Base-by-base conservation (phyloP, 2,797 vertebrate genomes). In the Ceyx erithaca region DNA sequence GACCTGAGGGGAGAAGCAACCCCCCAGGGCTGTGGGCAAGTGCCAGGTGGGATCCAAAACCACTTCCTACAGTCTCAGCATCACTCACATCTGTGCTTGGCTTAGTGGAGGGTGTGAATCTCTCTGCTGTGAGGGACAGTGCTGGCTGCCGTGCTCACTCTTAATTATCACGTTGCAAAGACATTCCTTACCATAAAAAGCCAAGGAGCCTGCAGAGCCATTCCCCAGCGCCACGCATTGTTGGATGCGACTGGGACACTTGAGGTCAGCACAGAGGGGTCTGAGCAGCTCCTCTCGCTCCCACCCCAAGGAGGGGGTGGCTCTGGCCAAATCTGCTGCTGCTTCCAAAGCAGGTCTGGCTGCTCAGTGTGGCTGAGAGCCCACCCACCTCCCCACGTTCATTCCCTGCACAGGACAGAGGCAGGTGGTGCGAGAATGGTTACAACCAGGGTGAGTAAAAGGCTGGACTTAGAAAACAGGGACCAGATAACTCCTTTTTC, bases 131-230 rank as follows among this genome's bases (percentile, higher is more conserved):
- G 45, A 62, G 30, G 68, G 12, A 49, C 3, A 5, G 62, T 6
- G 58, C 77, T 64, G 87, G 64, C 80, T 75, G 59, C 80, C 35
- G 7, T 0, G 14, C 35, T 30, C 1, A 0, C 43, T 83, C 43
- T 49, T 75, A 61, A 80, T 88, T 81, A 92, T 69, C 20, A 1
- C 14, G 17, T 48, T 69, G 59, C 80, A 55, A 68, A 84, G 69
- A 77, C 92, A 96, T 96, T 96, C 94, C 79, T 96, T 94, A 96
- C 95, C 92, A 92, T 94, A 95, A 93, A 95, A 95, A 95, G 95
- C 72, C 90, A 94, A 49, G 45, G 86, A 95, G 82, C 61, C 5
- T 1, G 16, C 1, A 0, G 59, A 69, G 76, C 89, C 9, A 0
- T 43, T 71, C 72, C 61, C 45, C 28, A 71, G 86, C 0, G 0